Conservation (phyloP, 23 tunicate genomes). For the Halocynthia aurantium region DNA sequence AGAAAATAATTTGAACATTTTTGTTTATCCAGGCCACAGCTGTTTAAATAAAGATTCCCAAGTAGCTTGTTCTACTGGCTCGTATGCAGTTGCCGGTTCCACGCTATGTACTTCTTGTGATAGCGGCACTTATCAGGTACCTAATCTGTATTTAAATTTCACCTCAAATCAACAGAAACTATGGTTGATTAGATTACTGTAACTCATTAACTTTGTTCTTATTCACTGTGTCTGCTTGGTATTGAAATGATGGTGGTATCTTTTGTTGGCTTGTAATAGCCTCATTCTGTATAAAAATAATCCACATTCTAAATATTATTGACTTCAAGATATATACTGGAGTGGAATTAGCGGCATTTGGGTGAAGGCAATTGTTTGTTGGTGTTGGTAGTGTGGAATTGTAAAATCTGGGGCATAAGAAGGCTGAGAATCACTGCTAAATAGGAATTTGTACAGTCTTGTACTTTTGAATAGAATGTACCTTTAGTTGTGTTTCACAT, state of each 20-base stretch:
- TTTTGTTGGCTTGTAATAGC: not conserved
- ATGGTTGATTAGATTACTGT: no score
- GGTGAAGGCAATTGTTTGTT: constrained; percentile 29
- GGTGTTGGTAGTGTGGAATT: no score
- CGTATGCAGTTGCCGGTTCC: constrained; percentile 38
- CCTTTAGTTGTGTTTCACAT: not conserved
- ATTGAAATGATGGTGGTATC: not conserved
- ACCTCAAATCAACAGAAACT: no score
- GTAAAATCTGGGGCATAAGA: no score
- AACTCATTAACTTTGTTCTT: not conserved
- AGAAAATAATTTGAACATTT: not conserved
- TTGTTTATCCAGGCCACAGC: constrained; percentile 39
- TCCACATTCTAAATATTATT: no score
- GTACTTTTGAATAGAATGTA: not conserved
- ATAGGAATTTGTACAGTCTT: no score
- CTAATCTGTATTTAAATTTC: not conserved
- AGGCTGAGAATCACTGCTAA: no score
- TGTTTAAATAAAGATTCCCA: constrained; percentile 47
- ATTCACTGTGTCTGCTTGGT: not conserved
- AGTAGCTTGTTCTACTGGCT: constrained; percentile 34
- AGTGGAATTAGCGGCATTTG: no score
- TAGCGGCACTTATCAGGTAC: constrained; percentile 67
- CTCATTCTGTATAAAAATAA: no score
- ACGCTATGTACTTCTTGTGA: constrained; percentile 42
- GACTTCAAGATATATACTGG: no score